Evolutionary conservation across 2,888 invertebrate species (phyloP), one percentile per base, ranked within the genome.

Genomic region (Xanthorhoe spadicearia): DNA sequence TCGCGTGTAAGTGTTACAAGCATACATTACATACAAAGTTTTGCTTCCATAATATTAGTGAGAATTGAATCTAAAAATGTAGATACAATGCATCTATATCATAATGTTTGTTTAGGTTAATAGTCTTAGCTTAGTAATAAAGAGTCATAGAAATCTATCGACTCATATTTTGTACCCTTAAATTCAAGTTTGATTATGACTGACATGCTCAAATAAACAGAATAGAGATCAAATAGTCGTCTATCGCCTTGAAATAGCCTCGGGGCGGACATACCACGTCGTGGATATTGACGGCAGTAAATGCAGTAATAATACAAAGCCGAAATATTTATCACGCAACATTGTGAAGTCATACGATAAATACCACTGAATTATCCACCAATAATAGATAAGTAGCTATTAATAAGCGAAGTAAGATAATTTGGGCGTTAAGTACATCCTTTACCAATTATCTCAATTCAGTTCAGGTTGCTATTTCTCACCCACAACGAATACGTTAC

Each of bases 211-310:
- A 17, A 48, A 15, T 15, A 48, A 18, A 38, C 19, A 46, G 10
- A 9, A 18, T 46, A 55, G 82, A 86, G 85, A 88, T 86, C 84
- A 83, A 83, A 85, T 82, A 77, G 71, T 78, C 74, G 71, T 76
- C 72, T 59, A 62, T 88, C 76, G 82, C 89, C 89, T 89, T 90
- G 85, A 83, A 81, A 76, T 61, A 65, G 61, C 70, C 74, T 72
- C 63, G 73, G 18, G 23, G 59, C 56, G 49, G 61, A 58, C 58
- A 66, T 62, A 59, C 58, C 61, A 66, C 69, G 70, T 74, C 55
- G 63, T 49, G 23, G 54, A 55, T 15, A 59, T 51, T 61, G 59
- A 65, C 51, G 53, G 55, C 49, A 52, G 70, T 66, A 70, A 65
- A 49, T 50, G 55, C 49, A 52, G 70, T 66, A 70, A 69, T 64